phyloP scores from a whole-genome alignment of 2,113 vertebrate species.

The Scatophagus argus region DNA sequence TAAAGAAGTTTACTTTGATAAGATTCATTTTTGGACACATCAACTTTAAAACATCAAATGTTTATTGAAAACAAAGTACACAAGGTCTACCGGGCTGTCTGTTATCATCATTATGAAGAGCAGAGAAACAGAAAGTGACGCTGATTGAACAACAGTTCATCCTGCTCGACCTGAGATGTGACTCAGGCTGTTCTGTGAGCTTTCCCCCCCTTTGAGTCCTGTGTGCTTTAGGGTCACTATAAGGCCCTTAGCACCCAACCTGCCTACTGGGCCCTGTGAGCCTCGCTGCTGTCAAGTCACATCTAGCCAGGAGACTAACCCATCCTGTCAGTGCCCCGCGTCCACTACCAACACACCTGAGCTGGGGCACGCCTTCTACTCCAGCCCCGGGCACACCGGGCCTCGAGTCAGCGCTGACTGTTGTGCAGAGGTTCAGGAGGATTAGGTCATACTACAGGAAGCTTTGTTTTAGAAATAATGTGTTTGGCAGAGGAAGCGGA shows the following conservation, averaged over 20 bases:
- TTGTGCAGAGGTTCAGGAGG: constrained; percentile 42
- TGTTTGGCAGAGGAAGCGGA: constrained; percentile 37
- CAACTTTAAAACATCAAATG: background rate
- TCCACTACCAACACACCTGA: constrained; percentile 80
- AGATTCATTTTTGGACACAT: background rate
- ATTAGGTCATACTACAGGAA: constrained; percentile 60
- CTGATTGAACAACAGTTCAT: constrained; percentile 76
- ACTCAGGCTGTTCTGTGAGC: constrained; percentile 67
- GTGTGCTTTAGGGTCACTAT: constrained; percentile 66
- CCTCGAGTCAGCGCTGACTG: constrained; percentile 53
- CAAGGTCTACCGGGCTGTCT: constrained; percentile 42
- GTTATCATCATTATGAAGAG: constrained; percentile 42
- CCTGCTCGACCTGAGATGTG: constrained; percentile 75
- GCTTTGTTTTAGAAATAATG: constrained; percentile 43
- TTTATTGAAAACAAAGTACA: constrained; percentile 4
- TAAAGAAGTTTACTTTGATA: background rate
- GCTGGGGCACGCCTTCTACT: constrained; percentile 75
- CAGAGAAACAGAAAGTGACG: constrained; percentile 50
- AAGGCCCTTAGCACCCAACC: constrained; percentile 69
- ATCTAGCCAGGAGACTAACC: constrained; percentile 80
- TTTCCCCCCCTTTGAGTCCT: constrained; percentile 61
- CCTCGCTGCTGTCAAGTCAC: constrained; percentile 78
- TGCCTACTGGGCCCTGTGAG: constrained; percentile 75
- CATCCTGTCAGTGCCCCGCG: constrained; percentile 76
- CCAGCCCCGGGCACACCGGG: constrained; percentile 68